Evolutionary conservation across 2,888 invertebrate genomes (phyloP).

Genomic region (Scaptodrosophila latifasciaeformis): DNA sequence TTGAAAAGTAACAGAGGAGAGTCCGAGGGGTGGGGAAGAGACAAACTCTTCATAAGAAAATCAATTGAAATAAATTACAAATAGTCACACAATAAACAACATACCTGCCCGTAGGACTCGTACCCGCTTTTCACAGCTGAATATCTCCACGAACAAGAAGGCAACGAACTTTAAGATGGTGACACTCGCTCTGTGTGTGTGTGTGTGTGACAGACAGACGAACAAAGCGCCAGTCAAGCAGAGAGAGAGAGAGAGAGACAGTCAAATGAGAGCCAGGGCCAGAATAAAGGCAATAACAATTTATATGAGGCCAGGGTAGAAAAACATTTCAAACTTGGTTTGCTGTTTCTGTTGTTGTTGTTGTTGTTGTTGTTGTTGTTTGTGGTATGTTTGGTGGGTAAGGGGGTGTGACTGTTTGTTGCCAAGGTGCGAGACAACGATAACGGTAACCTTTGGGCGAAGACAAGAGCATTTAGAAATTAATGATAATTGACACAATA

Average conservation of each 20-base stretch:
- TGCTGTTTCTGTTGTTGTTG: too few species aligned
- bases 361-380: too few species aligned
- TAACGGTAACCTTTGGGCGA: conserved; percentile 40
- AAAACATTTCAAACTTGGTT: conserved; percentile 3
- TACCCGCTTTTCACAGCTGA: conserved; percentile 26
- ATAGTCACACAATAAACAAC: conserved; percentile 18
- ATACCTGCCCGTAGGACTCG: conserved; percentile 13
- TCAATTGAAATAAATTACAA: conserved; percentile 32
- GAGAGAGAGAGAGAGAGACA: conserved; percentile 23
- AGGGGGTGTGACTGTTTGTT: not conserved
- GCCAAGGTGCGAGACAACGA: conserved; percentile 52
- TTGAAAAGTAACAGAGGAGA: too few species aligned
- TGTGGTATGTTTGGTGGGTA: too few species aligned
- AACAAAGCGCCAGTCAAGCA: too few species aligned
- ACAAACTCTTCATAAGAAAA: conserved; percentile 10
- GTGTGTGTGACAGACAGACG: too few species aligned
- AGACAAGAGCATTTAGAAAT: conserved; percentile 59
- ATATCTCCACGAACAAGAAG: conserved; percentile 1
- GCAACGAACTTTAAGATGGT: conserved; percentile 31
- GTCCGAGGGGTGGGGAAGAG: too few species aligned
- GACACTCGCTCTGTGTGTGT: too few species aligned
- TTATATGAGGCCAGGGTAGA: conserved; percentile 38
- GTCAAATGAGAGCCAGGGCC: conserved; percentile 34
- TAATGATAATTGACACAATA: conserved; percentile 70
- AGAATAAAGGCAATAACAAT: conserved; percentile 58